Conservation (phyloP, 1,140 invertebrate genomes). For the Limonius californicus region DNA sequence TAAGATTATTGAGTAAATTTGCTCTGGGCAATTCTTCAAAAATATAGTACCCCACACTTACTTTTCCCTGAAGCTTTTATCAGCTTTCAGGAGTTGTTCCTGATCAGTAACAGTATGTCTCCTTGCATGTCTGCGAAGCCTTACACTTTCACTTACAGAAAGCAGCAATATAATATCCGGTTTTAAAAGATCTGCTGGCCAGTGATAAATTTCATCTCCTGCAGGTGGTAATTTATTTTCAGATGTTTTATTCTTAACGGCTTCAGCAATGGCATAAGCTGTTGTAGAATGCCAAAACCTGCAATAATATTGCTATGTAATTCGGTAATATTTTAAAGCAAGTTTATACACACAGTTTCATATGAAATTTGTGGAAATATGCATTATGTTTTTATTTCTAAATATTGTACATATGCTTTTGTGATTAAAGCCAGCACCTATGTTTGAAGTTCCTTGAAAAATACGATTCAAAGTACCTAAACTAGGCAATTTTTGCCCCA, state of each 20-base stretch:
- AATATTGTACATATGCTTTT: too few species aligned
- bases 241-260: constrained; percentile 23
- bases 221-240: constrained; percentile 27
- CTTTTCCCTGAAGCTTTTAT: constrained; percentile 32
- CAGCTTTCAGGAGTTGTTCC: constrained; percentile 29
- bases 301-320: too few species aligned
- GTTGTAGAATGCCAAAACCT: constrained; percentile 48
- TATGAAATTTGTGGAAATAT: too few species aligned
- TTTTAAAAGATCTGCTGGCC: constrained; percentile 46
- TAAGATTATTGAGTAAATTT: too few species aligned
- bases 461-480: too few species aligned
- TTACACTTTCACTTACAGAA: constrained; percentile 30
- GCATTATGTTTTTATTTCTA: too few species aligned
- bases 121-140: constrained; percentile 31
- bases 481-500: too few species aligned
- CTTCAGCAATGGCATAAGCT: constrained; percentile 44
- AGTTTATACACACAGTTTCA: too few species aligned
- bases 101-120: constrained; percentile 21
- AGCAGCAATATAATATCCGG: constrained; percentile 38
- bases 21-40: too few species aligned
- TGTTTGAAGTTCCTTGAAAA: too few species aligned
- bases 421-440: too few species aligned
- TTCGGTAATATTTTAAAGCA: too few species aligned
- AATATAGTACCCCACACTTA: constrained; percentile 19
- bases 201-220: constrained; percentile 36